These are phyloP conservation scores for Bucco capensis DNA, from an alignment of 2,113 vertebrate species.

Conservation along the genomic window DNA sequence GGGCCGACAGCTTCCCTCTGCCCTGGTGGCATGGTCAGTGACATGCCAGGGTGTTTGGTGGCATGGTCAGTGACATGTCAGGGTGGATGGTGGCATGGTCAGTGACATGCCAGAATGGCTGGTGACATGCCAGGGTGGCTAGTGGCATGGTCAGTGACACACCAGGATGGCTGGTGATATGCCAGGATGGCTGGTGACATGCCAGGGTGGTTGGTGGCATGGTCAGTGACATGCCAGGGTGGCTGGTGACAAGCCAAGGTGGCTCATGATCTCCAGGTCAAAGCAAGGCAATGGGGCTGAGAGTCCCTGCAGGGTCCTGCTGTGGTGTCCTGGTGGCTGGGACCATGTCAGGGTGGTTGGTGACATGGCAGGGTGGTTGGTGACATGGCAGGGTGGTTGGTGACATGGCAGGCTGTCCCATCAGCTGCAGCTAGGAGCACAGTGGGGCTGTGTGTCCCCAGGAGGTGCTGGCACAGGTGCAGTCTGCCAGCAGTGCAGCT, in stretches of 20 bases:
- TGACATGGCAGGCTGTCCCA: too few relatives aligned
- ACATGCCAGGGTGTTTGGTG: accelerated
- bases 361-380: too few relatives aligned
- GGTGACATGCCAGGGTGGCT: accelerated
- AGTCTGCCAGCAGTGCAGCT: too few relatives aligned
- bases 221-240: too few relatives aligned
- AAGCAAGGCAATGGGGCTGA: not conserved
- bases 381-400: too few relatives aligned
- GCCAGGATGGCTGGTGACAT: not conserved
- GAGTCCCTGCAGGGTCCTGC: accelerated
- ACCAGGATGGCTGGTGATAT: not conserved
- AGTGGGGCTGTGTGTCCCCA: too few relatives aligned
- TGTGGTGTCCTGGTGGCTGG: too few relatives aligned
- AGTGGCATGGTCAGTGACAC: accelerated
- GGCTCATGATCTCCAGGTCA: not conserved
- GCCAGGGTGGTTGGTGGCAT: not conserved
- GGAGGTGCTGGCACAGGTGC: too few relatives aligned
- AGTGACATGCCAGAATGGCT: accelerated
- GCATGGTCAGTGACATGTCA: not conserved
- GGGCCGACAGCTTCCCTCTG: not conserved
- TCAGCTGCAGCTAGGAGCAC: too few relatives aligned
- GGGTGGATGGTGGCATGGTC: not conserved
- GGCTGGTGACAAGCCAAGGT: not conserved
- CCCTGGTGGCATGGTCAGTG: accelerated
- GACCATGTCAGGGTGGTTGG: too few relatives aligned